Evolutionary conservation across 1,140 invertebrate genomes (phyloP), one percentile per base, ranked within the genome.

Genomic region (Drosophila elegans): DNA sequence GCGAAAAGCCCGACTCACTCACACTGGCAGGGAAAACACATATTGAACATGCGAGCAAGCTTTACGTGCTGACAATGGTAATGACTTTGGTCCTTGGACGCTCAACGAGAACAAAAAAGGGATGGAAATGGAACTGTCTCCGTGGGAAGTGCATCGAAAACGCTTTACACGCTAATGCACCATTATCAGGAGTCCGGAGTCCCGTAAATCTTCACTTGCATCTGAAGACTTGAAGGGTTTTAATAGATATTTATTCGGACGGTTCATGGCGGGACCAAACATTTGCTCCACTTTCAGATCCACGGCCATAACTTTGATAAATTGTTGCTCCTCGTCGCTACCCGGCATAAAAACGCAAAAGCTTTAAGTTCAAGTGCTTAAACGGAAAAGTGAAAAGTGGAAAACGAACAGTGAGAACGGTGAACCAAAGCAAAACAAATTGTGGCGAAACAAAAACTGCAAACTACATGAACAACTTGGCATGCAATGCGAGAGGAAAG

Each of bases 151-250:
- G 82, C 82, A 85, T 75, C 66, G 74, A 68, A 85, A 85, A 85
- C 78, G 83, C 73, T 74, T 56, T 82, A 52, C 83, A 86, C 82
- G 79, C 82, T 83, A 86, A 88, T 88, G 84, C 79, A 72, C 84
- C 83, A 86, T 86, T 88, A 86, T 83, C 82, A 79, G 71, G 74
- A 66, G 83, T 21, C 82, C 68, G 59, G 48, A 56, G 38, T 60
- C 80, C 78, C 82, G 82, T 86, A 86, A 88, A 86, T 86, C 82
- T 86, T 86, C 82, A 88, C 82, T 86, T 86, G 75, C 84, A 72
- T 59, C 79, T 71, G 79, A 27, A 74, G 66, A 49, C 66, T 77
- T 82, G 74, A 77, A 48, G 42, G 41, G 69, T 75, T 88, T 72
- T 86, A 86, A 86, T 86, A 86, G 82, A 86, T 86, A 86, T 86